A percentile compares a stretch with the other conserved stretches of the same genome.
These are phyloP conservation scores for Eilema caniola DNA, from an alignment of 2,888 invertebrate species.

Conservation along the genomic window DNA sequence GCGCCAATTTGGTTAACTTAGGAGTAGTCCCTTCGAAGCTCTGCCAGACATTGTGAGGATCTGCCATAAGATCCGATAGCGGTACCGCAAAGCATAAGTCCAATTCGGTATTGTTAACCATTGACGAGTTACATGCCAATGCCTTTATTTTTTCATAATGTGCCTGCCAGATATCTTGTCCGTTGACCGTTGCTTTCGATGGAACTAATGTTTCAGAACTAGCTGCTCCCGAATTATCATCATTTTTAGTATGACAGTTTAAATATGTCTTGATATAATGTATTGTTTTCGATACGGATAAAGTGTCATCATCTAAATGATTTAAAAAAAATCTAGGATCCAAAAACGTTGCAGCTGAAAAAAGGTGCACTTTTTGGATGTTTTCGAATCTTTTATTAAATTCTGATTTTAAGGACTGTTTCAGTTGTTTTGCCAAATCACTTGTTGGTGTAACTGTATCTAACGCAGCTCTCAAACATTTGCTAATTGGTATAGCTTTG, in stretches of 20 bases:
- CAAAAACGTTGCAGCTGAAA: conserved; percentile 27
- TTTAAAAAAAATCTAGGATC: conserved; percentile 31
- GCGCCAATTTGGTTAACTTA: conserved; percentile 32
- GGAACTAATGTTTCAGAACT: conserved; percentile 29
- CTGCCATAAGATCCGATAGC: conserved; percentile 25
- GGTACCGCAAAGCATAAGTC: conserved; percentile 30
- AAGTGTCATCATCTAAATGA: conserved; percentile 27
- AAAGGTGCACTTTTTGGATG: too few species aligned
- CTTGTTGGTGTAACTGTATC: too few species aligned
- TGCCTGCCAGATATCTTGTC: conserved; percentile 40
- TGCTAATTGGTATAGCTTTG: too few species aligned
- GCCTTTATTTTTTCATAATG: conserved; percentile 36
- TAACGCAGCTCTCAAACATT: too few species aligned
- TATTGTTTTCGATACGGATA: conserved; percentile 37
- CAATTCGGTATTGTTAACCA: conserved; percentile 30
- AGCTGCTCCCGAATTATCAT: conserved; percentile 26
- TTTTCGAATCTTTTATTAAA: too few species aligned
- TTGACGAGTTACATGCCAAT: conserved; percentile 30
- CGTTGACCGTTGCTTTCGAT: conserved; percentile 29
- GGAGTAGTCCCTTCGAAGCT: conserved; percentile 31
- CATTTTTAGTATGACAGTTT: conserved; percentile 22
- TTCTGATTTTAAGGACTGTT: too few species aligned
- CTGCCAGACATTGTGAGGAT: conserved; percentile 31
- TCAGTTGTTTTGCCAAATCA: too few species aligned
- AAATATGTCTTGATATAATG: conserved; percentile 35